Evolutionary conservation across 2,888 invertebrate genomes (phyloP).

Genomic region (Timandra comae): DNA sequence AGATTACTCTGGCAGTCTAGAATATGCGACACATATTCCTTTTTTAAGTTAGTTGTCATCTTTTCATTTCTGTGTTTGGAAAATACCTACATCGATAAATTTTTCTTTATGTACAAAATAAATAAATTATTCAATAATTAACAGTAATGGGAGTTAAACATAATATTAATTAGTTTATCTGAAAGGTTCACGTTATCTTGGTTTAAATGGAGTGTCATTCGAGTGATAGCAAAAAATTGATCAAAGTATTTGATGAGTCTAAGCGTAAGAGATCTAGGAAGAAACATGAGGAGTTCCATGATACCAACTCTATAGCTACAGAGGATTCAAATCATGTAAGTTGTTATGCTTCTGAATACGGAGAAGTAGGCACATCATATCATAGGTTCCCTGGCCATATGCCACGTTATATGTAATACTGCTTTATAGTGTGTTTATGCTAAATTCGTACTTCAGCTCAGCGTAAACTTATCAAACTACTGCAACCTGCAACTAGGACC

Average conservation of each 20-base stretch:
- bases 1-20: constrained; percentile 26
- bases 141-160: constrained; percentile 34
- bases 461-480: too few species aligned
- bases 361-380: too few species aligned
- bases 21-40: constrained; percentile 31
- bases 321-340: constrained; percentile 61
- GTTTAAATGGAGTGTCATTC: constrained; percentile 61
- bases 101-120: constrained; percentile 30
- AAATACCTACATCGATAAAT: constrained; percentile 39
- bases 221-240: constrained; percentile 63
- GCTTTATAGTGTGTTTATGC: too few species aligned
- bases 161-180: constrained; percentile 34
- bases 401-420: too few species aligned
- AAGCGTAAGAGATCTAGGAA: constrained; percentile 48
- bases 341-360: too few species aligned
- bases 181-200: constrained; percentile 43
- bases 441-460: too few species aligned
- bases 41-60: constrained; percentile 51
- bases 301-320: constrained; percentile 48
- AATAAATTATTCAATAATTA: constrained; percentile 22
- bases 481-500: too few species aligned
- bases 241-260: constrained; percentile 61
- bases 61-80: constrained; percentile 48
- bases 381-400: too few species aligned
- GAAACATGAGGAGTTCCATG: constrained; percentile 47